Percentiles rank a stretch among this genome's conserved stretches.
Evolutionary conservation across 1,140 invertebrate genomes (phyloP).

Genomic region (Brachionus sp.): DNA sequence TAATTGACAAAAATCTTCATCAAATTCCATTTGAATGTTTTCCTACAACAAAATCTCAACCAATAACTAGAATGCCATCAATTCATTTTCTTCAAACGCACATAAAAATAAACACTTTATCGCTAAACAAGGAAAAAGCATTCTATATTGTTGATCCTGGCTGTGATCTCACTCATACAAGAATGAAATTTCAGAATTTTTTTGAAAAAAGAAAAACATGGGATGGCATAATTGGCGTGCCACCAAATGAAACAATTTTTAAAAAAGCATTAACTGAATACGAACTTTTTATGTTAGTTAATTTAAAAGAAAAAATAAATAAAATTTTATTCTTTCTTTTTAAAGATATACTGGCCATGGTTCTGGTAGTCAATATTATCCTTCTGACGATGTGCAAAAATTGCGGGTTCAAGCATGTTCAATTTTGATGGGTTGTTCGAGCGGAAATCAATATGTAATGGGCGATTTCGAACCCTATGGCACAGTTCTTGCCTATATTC

Average conservation of each 20-base stretch:
- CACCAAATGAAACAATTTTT: slow-evolving; percentile 8
- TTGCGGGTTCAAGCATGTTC: slow-evolving; percentile 64
- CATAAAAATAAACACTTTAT: slow-evolving; percentile 30
- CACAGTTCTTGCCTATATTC: slow-evolving; percentile 28
- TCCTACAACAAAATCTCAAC: background rate
- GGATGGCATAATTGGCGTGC: slow-evolving; percentile 23
- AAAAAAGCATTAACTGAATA: slow-evolving; percentile 36
- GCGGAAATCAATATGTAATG: slow-evolving; percentile 56
- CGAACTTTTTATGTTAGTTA: slow-evolving; percentile 35
- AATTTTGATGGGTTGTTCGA: slow-evolving; percentile 73
- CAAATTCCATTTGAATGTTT: slow-evolving; percentile 45
- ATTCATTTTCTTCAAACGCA: slow-evolving; percentile 44
- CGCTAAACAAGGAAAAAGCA: slow-evolving; percentile 31
- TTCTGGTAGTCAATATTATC: slow-evolving; percentile 68
- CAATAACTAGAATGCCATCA: slow-evolving; percentile 35
- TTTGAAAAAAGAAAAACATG: slow-evolving; percentile 42
- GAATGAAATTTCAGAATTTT: slow-evolving; percentile 35
- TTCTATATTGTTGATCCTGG: slow-evolving; percentile 46
- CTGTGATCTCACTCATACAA: slow-evolving; percentile 34
- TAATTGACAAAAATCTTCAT: slow-evolving; percentile 40
- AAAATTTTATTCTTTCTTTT: background rate
- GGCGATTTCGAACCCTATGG: slow-evolving; percentile 46
- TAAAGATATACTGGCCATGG: slow-evolving; percentile 72
- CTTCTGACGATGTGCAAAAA: slow-evolving; percentile 64
- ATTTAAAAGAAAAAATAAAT: background rate